A percentile compares a stretch with the other conserved stretches of the same genome.
Conservation (phyloP, 2,888 invertebrate species). For the Chrysodeixis includens region DNA sequence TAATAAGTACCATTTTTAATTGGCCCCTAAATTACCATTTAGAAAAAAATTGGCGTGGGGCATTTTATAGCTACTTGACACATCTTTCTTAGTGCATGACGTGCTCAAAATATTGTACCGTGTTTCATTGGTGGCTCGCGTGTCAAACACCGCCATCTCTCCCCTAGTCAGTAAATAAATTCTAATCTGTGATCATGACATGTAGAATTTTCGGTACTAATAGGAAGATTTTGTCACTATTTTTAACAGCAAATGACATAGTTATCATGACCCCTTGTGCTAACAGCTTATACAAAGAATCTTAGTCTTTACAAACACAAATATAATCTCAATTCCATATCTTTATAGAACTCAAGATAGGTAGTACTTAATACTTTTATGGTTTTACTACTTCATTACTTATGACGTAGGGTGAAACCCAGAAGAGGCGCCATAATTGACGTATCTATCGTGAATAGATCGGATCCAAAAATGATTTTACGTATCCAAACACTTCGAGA, state of each 20-base stretch:
- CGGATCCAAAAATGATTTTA: background rate
- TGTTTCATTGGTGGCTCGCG: too few species aligned
- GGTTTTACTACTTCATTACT: background rate
- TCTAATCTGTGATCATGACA: too few species aligned
- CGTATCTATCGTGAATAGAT: background rate
- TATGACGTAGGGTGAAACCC: background rate
- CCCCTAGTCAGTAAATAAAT: too few species aligned
- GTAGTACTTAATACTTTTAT: conserved; percentile 1
- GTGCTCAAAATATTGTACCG: too few species aligned
- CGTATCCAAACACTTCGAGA: background rate
- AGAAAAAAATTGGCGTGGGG: too few species aligned
- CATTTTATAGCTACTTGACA: too few species aligned
- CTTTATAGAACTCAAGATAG: conserved; percentile 12
- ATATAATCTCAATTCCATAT: conserved; percentile 5
- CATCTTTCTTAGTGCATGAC: too few species aligned
- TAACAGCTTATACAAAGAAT: background rate
- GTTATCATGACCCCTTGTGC: background rate
- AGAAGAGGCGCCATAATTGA: conserved; percentile 7
- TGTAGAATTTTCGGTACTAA: too few species aligned
- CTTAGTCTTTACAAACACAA: background rate
- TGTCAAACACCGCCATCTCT: too few species aligned
- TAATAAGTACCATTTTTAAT: too few species aligned
- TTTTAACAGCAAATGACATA: background rate
- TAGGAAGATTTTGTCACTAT: background rate
- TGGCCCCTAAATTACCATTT: too few species aligned